phyloP scores from a whole-genome alignment of 92 coral and sea anemone species.

The Epizoanthus stellaris region DNA sequence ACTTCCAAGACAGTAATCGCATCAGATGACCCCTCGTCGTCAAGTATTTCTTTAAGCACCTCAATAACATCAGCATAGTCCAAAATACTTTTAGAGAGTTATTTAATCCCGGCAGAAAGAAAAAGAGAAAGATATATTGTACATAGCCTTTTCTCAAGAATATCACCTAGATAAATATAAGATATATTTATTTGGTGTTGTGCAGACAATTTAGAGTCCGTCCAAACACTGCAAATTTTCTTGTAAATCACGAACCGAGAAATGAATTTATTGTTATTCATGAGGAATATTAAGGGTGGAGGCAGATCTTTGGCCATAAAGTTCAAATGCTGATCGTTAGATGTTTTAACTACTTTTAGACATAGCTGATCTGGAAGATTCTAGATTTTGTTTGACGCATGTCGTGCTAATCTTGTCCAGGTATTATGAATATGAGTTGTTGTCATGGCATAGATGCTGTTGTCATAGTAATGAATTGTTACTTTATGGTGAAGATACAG shows the following conservation, averaged over 20 bases:
- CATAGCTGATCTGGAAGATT: too few species aligned
- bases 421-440: too few species aligned
- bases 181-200: constrained; percentile 45
- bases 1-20: constrained; percentile 11
- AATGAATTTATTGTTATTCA: constrained; percentile 28
- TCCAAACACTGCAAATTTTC: not conserved
- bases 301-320: not conserved
- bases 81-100: constrained; percentile 30
- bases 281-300: constrained; percentile 8
- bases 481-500: too few species aligned
- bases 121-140: constrained; percentile 37
- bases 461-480: too few species aligned
- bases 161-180: constrained; percentile 47
- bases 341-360: too few species aligned
- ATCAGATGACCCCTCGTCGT: constrained; percentile 25
- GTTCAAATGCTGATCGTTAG: too few species aligned
- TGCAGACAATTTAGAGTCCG: constrained; percentile 21
- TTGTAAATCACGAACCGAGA: constrained; percentile 16
- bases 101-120: constrained; percentile 19
- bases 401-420: too few species aligned
- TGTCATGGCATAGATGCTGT: too few species aligned
- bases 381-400: too few species aligned
- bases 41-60: constrained; percentile 38
- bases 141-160: constrained; percentile 35
- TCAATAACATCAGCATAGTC: constrained; percentile 35